Base-by-base conservation (phyloP, 1,140 invertebrate genomes). In the Venustaconcha ellipsiformis region DNA sequence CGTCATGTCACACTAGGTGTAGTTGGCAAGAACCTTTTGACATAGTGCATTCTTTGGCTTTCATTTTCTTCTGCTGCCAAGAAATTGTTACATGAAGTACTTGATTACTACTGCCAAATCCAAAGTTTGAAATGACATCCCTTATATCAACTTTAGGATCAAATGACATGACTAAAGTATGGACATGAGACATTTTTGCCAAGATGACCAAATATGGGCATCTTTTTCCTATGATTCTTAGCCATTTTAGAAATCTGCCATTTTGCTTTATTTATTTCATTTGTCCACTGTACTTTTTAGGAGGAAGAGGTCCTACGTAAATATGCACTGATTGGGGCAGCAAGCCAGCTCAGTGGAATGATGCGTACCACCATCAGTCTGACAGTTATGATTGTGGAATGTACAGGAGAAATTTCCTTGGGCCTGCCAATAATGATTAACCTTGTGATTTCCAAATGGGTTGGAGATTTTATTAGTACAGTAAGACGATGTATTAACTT, bases 391-490 rank as follows among this genome's bases (percentile, higher is more conserved):
- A 93, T 99, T 67, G 97, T 99, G 84, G 97, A 99, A 92, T 95
- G 96, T 26, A 98, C 96, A 11, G 96, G 97, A 66, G 96, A 97
- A 90, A 96, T 99, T 74, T 94, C 95, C 2, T 97, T 99, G 87
- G 96, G 96, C 71, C 84, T 93, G 14, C 92, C 92, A 8, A 90
- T 93, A 67, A 98, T 99, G 91, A 93, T 99, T 77, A 95, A 96
- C 6, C 91, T 99, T 5, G 95, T 99, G 81, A 94, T 89, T 56
- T 95, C 98, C 57, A 99, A 99, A 90, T 99, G 96, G 95, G 94
- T 97, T 5, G 98, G 97, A 13, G 97, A 99, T 90, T 96, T 95
- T 88, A 99, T 99, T 85, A 99, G 96, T 83, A 96, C 98, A 90
- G 96, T 95, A 91, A 85, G 83, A 81, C 67, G 14, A 70, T 18